Conservation (phyloP, 2,113 vertebrate genomes). For the Ceyx margarethae region DNA sequence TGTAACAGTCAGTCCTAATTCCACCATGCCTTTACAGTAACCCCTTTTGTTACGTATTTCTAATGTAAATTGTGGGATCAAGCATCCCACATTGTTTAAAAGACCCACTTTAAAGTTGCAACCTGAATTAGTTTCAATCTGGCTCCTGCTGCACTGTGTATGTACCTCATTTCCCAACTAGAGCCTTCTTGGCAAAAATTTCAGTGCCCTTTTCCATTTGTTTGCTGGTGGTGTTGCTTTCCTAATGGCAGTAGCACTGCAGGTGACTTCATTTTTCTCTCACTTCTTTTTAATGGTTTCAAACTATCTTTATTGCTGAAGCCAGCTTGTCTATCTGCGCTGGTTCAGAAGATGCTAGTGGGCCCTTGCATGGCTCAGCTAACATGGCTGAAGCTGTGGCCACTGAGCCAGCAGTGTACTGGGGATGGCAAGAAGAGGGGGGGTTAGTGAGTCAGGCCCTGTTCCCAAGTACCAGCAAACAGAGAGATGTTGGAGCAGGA, state of each 20-base stretch:
- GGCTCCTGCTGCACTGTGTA: not conserved
- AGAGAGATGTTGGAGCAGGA: not conserved
- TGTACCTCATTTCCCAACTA: not conserved
- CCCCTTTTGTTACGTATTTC: not conserved
- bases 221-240: not conserved
- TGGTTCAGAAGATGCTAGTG: not conserved
- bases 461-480: not conserved
- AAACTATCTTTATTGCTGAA: not conserved
- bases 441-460: not conserved
- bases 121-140: not conserved
- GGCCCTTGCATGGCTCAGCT: not conserved
- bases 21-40: not conserved
- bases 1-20: not conserved
- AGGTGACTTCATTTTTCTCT: not conserved
- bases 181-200: not conserved
- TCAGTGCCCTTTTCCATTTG: not conserved
- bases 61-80: not conserved
- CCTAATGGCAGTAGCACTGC: not conserved
- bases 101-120: not conserved
- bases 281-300: not conserved
- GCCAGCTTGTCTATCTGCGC: not conserved
- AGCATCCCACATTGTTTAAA: not conserved
- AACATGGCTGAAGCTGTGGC: accelerated
- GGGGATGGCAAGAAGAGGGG: not conserved
- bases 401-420: accelerated